Base-by-base conservation (phyloP, 2,797 vertebrate genomes). In the Synaphobranchus kaupii region DNA sequence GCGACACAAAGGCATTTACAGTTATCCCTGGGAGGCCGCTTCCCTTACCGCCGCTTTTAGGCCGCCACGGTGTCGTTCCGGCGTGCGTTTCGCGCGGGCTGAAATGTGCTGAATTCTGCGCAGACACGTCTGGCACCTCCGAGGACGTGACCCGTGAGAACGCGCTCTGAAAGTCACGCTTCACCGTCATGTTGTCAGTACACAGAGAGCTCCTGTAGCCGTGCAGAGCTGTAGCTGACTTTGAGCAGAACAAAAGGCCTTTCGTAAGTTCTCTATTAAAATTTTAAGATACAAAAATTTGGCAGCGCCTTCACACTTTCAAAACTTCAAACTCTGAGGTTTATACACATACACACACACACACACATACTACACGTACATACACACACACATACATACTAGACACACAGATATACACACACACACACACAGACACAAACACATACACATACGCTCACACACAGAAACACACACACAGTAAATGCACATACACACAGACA, bases 401-500 rank as follows among this genome's bases (percentile, higher is more conserved):
- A 58, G 63, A 39, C 84, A 60, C 84, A 52, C 1, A 39, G 1
- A 39, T 2, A 39, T 39, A 39, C 39, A 39, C 39, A 39, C 39
- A 39, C 39, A 39, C 39, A 39, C 58, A 48, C 85, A 17, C 31
- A 58, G 63, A 39, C 84, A 60, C 84, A 52, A 2, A 39, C 39
- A 39, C 39, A 39, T 39, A 39, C 39, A 39, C 39, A 39, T 39
- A 39, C 39, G 39, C 39, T 39, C 39, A 39, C 39, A 39, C 39
- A 39, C 39, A 39, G 39, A 39, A 39, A 39, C 39, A 39, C 39
- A 39, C 39, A 39, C 39, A 39, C 39, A 39, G 39, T n/a, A n/a
- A n/a, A n/a, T n/a, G n/a, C n/a, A 71, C 5, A 31, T 82, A 39
- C 87, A 86, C 22, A 34, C 82, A n/a, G n/a, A n/a, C n/a, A n/a